A percentile compares a stretch with the other conserved stretches of the same genome.
Conservation (phyloP, 2,888 invertebrate genomes). For the Epinotia bilunana region DNA sequence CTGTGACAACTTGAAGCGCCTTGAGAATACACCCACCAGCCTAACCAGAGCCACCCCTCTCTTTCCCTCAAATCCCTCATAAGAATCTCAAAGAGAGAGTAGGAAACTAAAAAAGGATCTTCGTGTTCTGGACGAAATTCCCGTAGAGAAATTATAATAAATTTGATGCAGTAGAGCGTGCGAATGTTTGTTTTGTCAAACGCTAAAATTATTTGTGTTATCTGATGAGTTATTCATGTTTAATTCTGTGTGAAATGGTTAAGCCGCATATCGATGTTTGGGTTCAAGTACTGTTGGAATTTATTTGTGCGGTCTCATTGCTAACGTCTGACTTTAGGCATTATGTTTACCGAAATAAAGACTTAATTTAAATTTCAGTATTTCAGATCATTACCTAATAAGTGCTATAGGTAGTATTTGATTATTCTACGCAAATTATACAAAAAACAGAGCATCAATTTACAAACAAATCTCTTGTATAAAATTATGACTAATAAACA, state of each 20-base stretch:
- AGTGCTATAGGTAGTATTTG: not conserved
- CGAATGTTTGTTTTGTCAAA: constrained; percentile 53
- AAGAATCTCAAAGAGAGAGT: constrained; percentile 44
- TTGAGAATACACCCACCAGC: constrained; percentile 53
- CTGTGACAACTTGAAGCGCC: constrained; percentile 62
- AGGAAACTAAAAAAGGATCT: constrained; percentile 48
- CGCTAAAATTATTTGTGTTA: constrained; percentile 51
- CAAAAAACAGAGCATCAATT: too few species aligned
- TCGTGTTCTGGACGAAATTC: constrained; percentile 48
- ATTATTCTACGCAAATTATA: too few species aligned
- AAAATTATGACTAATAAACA: too few species aligned
- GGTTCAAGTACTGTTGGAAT: constrained; percentile 25
- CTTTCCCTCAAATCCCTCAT: constrained; percentile 19
- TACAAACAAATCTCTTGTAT: too few species aligned
- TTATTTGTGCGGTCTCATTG: constrained; percentile 8
- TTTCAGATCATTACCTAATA: not conserved
- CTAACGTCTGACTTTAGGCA: constrained; percentile 1
- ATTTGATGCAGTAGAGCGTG: constrained; percentile 50
- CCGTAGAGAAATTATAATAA: constrained; percentile 46
- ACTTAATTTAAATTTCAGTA: not conserved
- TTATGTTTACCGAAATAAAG: not conserved
- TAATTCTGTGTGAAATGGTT: constrained; percentile 47
- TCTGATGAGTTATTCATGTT: constrained; percentile 49
- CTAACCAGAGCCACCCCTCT: constrained; percentile 29
- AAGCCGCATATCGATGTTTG: constrained; percentile 28